Conservation (phyloP, 2,113 vertebrate species). For the Phalacrocorax aristotelis region DNA sequence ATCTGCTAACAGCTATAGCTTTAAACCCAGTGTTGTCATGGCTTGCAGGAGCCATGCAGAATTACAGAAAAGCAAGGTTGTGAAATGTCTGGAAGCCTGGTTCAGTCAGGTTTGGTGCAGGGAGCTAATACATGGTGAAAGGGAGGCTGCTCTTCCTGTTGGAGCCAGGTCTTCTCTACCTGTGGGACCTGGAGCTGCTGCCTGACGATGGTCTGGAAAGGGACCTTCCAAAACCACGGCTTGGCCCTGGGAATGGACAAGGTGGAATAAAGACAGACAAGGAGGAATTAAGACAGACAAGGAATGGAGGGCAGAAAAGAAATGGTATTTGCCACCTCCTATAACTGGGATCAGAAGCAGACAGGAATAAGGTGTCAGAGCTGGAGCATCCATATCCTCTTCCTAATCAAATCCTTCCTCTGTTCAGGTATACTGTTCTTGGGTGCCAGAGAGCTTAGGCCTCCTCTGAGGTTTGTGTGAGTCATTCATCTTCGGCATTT, state of each 20-base stretch:
- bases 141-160: background rate
- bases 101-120: background rate
- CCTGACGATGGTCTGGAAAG: background rate
- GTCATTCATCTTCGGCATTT: background rate
- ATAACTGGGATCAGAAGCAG: background rate
- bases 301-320: background rate
- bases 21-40: background rate
- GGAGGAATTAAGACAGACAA: background rate
- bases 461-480: background rate
- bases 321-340: background rate
- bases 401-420: background rate
- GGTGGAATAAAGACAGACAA: background rate
- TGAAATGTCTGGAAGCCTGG: background rate
- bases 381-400: background rate
- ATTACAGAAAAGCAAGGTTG: background rate
- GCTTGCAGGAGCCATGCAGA: background rate
- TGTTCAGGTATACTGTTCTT: background rate
- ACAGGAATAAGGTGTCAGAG: background rate
- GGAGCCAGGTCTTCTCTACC: fast-evolving
- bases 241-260: background rate
- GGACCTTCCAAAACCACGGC: background rate
- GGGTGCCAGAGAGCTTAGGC: background rate
- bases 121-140: background rate
- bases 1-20: background rate
- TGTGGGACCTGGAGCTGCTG: background rate